phyloP scores from a whole-genome alignment of 1,140 invertebrate genomes.

The Drosophila simulans region DNA sequence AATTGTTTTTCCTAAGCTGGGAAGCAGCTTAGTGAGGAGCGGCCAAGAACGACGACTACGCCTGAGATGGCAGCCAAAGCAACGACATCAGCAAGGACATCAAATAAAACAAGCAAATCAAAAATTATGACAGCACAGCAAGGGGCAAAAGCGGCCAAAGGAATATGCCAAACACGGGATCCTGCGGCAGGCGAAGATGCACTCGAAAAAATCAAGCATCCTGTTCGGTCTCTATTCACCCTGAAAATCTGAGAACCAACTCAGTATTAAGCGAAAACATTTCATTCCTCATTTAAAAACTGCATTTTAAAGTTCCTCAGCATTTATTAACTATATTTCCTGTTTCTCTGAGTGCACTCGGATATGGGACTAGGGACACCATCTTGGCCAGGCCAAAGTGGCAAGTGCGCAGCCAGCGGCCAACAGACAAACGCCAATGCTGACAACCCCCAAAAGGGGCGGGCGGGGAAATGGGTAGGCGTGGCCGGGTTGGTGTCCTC shows the following conservation, averaged over 20 bases:
- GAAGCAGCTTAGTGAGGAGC: slow-evolving; percentile 71
- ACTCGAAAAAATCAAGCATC: not conserved
- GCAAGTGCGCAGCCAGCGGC: slow-evolving; percentile 58
- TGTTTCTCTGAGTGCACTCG: not conserved
- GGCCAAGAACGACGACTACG: slow-evolving; percentile 32
- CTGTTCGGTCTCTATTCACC: too few relatives aligned
- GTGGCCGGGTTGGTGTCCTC: slow-evolving; percentile 40
- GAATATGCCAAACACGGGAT: slow-evolving; percentile 33
- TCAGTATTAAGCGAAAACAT: too few relatives aligned
- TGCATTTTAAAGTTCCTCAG: too few relatives aligned
- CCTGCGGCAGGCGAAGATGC: slow-evolving; percentile 8
- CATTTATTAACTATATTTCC: not conserved
- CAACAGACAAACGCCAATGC: slow-evolving; percentile 58
- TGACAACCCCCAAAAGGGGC: slow-evolving; percentile 41
- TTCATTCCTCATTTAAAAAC: too few relatives aligned
- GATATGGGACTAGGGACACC: slow-evolving; percentile 20
- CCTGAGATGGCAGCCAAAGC: slow-evolving; percentile 56
- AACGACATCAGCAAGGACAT: slow-evolving; percentile 79
- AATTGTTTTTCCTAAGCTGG: slow-evolving; percentile 82
- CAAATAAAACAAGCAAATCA: slow-evolving; percentile 84
- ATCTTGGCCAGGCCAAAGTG: slow-evolving; percentile 51
- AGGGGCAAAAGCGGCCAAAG: slow-evolving; percentile 52
- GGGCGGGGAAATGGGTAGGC: slow-evolving; percentile 5
- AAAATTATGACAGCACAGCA: slow-evolving; percentile 83
- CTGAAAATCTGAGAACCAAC: too few relatives aligned